A percentile compares a stretch with the other conserved stretches of the same genome.
Evolutionary conservation across 2,113 vertebrate genomes (phyloP).

Genomic region (Trogon surrucura): DNA sequence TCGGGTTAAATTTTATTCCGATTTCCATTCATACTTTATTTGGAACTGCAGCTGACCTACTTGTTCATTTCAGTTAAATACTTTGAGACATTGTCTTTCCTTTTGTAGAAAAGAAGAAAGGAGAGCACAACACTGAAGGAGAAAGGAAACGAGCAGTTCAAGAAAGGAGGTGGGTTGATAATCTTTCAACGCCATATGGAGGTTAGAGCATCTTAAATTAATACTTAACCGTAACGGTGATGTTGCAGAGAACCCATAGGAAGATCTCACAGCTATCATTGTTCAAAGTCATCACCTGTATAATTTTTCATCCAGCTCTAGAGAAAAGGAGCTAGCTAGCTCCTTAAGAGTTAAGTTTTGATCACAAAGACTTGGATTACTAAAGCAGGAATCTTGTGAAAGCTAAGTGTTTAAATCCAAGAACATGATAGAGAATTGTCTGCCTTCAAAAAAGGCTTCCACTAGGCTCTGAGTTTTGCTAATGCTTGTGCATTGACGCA

Average conservation of each 20-base stretch:
- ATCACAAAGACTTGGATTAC: not conserved
- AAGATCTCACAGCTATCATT: not conserved
- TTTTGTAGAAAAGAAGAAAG: slow-evolving; percentile 86
- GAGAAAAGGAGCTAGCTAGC: not conserved
- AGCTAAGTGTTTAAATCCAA: not conserved
- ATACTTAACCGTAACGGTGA: not conserved
- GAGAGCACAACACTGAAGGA: slow-evolving; percentile 88
- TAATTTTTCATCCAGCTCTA: not conserved
- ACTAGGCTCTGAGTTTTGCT: not conserved
- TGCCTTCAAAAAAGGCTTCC: not conserved
- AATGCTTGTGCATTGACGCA: not conserved
- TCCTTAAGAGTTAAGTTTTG: not conserved
- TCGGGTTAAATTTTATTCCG: not conserved
- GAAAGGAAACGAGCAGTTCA: slow-evolving; percentile 90
- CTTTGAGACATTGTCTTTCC: slow-evolving; percentile 37
- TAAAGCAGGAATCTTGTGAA: not conserved
- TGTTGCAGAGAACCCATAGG: not conserved
- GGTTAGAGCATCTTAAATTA: not conserved
- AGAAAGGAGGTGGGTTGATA: slow-evolving; percentile 83
- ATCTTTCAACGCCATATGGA: not conserved
- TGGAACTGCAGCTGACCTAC: slow-evolving; percentile 42
- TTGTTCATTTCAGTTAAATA: slow-evolving; percentile 44
- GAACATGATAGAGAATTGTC: not conserved
- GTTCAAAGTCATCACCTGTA: not conserved
- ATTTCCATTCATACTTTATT: not conserved